Evolutionary conservation across 2,797 vertebrate genomes (phyloP), one percentile per base, ranked within the genome.

Genomic region (Acanthurus tractus): DNA sequence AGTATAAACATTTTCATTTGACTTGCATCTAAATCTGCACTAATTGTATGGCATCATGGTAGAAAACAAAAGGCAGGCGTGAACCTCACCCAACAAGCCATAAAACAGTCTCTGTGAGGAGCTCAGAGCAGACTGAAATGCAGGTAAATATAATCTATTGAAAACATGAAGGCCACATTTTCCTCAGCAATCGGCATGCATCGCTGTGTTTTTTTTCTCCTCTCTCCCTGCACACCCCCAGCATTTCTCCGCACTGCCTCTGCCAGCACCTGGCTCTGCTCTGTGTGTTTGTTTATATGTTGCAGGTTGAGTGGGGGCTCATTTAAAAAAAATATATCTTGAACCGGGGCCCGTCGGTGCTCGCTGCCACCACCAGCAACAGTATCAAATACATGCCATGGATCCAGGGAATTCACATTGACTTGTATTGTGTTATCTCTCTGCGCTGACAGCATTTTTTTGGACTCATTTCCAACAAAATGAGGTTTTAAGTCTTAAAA

Each of bases 81-180:
- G 22, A 23, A 57, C 53, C 40, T 15, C 18, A 13, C 54, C 74
- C 56, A 74, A 62, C 42, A 18, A 57, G 17, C 45, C 34, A 34
- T 34, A 34, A 44, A 63, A 57, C 77, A 15, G n/a, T 44, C 17
- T 52, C 34, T 68, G 56, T 69, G 59, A 48, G 23, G 13, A 8
- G 29, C 53, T 70, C 52, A 40, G 55, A 68, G 46, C 62, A 45
- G 48, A 67, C 9, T 14, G 44, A 68, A 63, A 75, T 9, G 25
- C 17, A 57, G 67, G 56, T 55, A 69, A 54, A 79, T 50, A 63
- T 65, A 55, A 80, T 78, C 42, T 55, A 57, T 29, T 52, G 63
- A 53, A 36, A 71, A 59, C 72, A 79, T 56, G 55, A 6, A 46
- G 42, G 40, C 44, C 1, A 3, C 44, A 17, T 59, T 62, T 45